Evolutionary conservation across 1,140 invertebrate genomes (phyloP).

Genomic region (Orius laevigatus): DNA sequence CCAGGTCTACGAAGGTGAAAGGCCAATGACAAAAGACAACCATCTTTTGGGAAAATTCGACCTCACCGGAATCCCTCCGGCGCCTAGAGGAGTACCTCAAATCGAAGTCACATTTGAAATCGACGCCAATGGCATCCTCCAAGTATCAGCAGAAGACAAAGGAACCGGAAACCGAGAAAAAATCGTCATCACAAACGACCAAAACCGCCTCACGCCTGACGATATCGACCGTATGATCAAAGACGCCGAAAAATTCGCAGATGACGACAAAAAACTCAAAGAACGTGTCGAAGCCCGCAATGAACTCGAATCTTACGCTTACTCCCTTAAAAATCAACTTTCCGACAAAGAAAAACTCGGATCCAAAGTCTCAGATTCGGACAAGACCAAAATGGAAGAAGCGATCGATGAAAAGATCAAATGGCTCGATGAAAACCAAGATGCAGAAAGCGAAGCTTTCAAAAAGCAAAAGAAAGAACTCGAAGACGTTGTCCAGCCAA

Average conservation of each 20-base stretch:
- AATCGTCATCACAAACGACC: conserved; percentile 97
- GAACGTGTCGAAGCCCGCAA: conserved; percentile 90
- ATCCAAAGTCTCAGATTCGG: conserved; percentile 73
- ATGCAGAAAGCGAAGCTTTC: conserved; percentile 84
- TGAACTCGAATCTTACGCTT: conserved; percentile 93
- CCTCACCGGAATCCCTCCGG: conserved; percentile 93
- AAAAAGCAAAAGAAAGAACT: conserved; percentile 96
- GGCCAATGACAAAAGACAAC: conserved; percentile 99
- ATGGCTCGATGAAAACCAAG: conserved; percentile 93
- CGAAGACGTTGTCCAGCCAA: conserved; percentile 90
- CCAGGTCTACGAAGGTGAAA: conserved; percentile 91
- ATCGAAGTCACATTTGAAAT: conserved; percentile 99
- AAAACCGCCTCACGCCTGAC: conserved; percentile 90
- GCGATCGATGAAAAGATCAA: conserved; percentile 95
- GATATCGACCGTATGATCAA: conserved; percentile 97
- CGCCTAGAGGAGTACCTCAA: conserved; percentile 94
- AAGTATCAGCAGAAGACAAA: conserved; percentile 94
- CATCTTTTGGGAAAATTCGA: conserved; percentile 96
- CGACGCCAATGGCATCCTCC: conserved; percentile 94
- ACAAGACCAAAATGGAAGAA: conserved; percentile 91
- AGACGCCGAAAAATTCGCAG: conserved; percentile 92
- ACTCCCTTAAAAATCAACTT: conserved; percentile 95
- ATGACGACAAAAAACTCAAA: conserved; percentile 96
- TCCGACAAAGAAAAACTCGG: conserved; percentile 96
- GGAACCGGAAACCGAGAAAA: conserved; percentile 96